Evolutionary conservation across 2,888 invertebrate genomes (phyloP).

Genomic region (Harpalus rufipes): DNA sequence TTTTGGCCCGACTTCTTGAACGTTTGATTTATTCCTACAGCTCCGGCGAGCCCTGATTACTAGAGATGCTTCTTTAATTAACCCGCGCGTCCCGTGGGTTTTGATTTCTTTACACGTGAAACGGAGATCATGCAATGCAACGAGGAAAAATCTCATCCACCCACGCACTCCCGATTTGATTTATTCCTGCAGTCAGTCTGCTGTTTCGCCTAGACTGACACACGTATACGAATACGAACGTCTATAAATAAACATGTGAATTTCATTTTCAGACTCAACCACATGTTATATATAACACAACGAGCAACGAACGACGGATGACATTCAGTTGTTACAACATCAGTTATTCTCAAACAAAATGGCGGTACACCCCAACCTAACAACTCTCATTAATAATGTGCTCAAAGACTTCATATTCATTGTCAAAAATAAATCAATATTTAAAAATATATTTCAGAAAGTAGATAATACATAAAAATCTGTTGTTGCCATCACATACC

Average conservation of each 20-base stretch:
- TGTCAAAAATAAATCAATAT: not conserved
- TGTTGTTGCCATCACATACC: too few species aligned
- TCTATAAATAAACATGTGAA: conserved; percentile 15
- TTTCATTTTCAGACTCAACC: conserved; percentile 15
- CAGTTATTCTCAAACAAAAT: conserved; percentile 3
- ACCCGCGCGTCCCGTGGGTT: conserved; percentile 75
- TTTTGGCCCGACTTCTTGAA: conserved; percentile 77
- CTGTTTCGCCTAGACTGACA: conserved; percentile 21
- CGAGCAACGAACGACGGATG: not conserved
- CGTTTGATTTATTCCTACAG: conserved; percentile 78
- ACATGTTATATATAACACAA: conserved; percentile 1
- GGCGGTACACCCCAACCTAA: conserved; percentile 1
- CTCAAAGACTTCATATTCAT: not conserved
- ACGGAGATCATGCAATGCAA: conserved; percentile 49
- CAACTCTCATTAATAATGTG: not conserved
- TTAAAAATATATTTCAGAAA: not conserved
- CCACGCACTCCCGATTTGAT: conserved; percentile 24
- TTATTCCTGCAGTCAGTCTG: conserved; percentile 27
- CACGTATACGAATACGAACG: not conserved
- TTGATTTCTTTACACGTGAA: conserved; percentile 71
- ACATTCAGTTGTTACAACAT: conserved; percentile 6
- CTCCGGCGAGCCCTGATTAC: conserved; percentile 77
- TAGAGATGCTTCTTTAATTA: conserved; percentile 78
- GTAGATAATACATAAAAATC: too few species aligned
- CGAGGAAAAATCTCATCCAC: conserved; percentile 41